Evolutionary conservation across 2,113 vertebrate species (phyloP).

Genomic region (Anguilla rostrata): DNA sequence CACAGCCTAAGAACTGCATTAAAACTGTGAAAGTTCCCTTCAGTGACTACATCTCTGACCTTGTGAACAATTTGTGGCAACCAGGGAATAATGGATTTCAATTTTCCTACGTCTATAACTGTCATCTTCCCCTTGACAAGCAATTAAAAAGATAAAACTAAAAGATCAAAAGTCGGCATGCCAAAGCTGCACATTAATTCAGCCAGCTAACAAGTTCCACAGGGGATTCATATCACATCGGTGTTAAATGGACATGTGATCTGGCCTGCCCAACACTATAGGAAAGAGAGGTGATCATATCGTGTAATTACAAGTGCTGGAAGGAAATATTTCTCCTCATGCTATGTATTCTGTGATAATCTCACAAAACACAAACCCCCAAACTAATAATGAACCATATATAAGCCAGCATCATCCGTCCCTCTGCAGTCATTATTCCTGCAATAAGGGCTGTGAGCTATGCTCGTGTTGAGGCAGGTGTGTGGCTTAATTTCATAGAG

Average conservation of each 20-base stretch:
- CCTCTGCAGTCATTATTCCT: neutral
- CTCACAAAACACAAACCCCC: neutral
- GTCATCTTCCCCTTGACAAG: conserved; percentile 42
- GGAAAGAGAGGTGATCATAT: conserved; percentile 42
- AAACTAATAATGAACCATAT: neutral
- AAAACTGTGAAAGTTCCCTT: neutral
- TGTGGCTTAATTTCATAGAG: conserved; percentile 10
- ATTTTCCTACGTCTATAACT: conserved; percentile 47
- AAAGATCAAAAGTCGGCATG: conserved; percentile 55
- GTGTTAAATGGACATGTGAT: conserved; percentile 21
- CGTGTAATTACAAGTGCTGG: conserved; percentile 42
- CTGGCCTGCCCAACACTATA: conserved; percentile 28
- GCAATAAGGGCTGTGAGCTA: neutral
- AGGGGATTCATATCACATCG: conserved; percentile 47
- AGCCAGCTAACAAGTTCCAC: conserved; percentile 46
- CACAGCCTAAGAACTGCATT: neutral
- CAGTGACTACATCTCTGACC: conserved; percentile 29
- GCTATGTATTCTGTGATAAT: neutral
- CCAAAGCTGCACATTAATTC: conserved; percentile 51
- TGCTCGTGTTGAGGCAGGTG: conserved; percentile 1
- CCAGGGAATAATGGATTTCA: conserved; percentile 44
- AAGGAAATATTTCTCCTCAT: neutral
- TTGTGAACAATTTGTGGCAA: conserved; percentile 46
- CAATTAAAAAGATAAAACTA: conserved; percentile 57
- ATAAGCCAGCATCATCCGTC: neutral